phyloP scores from a whole-genome alignment of 2,888 invertebrate genomes.

The Cephus rjabovi region DNA sequence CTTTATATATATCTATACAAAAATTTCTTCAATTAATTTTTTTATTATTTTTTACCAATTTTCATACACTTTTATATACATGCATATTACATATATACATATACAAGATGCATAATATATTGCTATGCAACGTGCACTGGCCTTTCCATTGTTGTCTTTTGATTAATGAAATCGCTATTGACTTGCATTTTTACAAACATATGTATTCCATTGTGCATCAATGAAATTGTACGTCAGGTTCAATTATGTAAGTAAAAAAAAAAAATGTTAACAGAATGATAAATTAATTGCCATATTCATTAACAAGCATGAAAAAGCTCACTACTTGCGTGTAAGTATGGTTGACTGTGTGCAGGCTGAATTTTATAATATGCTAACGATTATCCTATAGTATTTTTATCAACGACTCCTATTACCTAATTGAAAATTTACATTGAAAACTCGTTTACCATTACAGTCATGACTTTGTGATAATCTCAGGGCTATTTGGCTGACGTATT shows the following conservation, averaged over 20 bases:
- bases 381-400: background rate
- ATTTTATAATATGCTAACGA: background rate
- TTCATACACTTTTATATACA: background rate
- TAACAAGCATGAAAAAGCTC: background rate
- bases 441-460: background rate
- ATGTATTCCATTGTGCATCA: background rate
- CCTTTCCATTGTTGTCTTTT: background rate
- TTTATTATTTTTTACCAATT: background rate
- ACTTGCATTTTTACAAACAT: background rate
- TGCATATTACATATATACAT: too few relatives aligned
- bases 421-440: background rate
- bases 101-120: too few relatives aligned
- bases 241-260: background rate
- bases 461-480: background rate
- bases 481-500: background rate
- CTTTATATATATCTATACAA: background rate
- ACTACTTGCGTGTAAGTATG: background rate
- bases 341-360: background rate
- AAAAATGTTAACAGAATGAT: background rate
- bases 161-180: background rate
- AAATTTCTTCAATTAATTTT: background rate
- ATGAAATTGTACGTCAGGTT: background rate
- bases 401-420: background rate
- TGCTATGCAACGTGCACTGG: background rate
- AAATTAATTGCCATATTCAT: background rate